Conservation (phyloP, 2,888 invertebrate species). For the Mesoligia furuncula region DNA sequence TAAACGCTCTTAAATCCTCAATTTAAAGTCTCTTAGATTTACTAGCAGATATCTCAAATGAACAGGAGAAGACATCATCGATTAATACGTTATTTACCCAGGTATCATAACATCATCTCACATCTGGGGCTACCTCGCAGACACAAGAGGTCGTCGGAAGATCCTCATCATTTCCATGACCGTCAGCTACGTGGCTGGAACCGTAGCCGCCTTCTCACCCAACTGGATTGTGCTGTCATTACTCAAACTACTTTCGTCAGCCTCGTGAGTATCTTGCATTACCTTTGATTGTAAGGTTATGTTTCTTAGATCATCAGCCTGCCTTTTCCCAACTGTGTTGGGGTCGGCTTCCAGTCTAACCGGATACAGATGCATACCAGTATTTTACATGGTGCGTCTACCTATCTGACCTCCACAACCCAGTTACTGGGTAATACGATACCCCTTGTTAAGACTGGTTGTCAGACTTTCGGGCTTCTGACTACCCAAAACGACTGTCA, state of each 20-base stretch:
- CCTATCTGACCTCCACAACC: background rate
- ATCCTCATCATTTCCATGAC: conserved; percentile 79
- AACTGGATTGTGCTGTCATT: conserved; percentile 90
- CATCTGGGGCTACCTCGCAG: conserved; percentile 86
- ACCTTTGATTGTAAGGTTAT: background rate
- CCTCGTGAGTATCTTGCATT: conserved; percentile 82
- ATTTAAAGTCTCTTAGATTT: background rate
- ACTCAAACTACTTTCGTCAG: conserved; percentile 92
- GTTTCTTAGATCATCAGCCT: background rate
- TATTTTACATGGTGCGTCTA: background rate
- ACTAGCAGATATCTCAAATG: background rate
- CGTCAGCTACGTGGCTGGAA: conserved; percentile 87
- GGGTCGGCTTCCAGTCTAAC: background rate
- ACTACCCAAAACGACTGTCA: no score
- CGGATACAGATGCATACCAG: background rate
- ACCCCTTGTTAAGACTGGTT: no score
- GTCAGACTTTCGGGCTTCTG: no score
- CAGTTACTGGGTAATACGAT: background rate
- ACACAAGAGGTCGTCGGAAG: conserved; percentile 80
- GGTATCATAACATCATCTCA: conserved; percentile 87
- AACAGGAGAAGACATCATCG: background rate
- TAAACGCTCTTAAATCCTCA: no score
- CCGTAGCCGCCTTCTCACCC: conserved; percentile 90
- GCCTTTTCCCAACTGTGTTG: background rate
- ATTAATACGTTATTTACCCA: conserved; percentile 61